Evolutionary conservation across 2,888 invertebrate genomes (phyloP), one percentile per base, ranked within the genome.

Genomic region (Lepeophtheirus nordmannii): DNA sequence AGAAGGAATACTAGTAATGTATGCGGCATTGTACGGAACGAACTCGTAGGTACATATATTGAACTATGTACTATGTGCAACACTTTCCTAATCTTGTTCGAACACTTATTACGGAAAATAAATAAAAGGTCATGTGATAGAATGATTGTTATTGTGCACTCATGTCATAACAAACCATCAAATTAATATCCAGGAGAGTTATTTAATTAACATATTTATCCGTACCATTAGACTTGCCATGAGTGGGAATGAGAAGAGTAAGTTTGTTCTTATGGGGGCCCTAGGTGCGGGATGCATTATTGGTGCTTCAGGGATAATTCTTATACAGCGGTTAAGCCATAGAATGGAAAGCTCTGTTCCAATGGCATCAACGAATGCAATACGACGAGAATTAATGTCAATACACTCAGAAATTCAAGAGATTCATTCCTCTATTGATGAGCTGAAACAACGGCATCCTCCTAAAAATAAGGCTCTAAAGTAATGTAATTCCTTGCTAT

Each of bases 231-330:
- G 5, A 46, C 3, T 5, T 17, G 8, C 8, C 3, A 46, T 46
- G 53, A 8, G 53, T 17, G 53, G 53, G 14, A 46, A 8, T 46
- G 53, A 46, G 53, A 46, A 46, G 53, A 46, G 53, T 46, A 38
- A 62, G n/a, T 22, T 23, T 14, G 38, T 22, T 38, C 20, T 41
- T 40, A 14, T 37, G 40, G 62, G 38, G 1, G 62, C 62, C 1
- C 17, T 62, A 14, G 62, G 62, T 12, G 62, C 62, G 20, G 62
- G 62, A n/a, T 62, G 62, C 17, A 10, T 62, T 17, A 22, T 62
- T 37, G 62, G 62, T 11, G 62, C 40, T 10, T 62, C 62, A 10
- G 62, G 62, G 38, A 20, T 62, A 11, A 38, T 62, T 11, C 62
- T 62, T 11, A 40, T 62, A 12, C 62, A 62, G 7, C n/a, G 40